phyloP scores from a whole-genome alignment of 1,140 invertebrate species.

The Sesamia nonagrioides region DNA sequence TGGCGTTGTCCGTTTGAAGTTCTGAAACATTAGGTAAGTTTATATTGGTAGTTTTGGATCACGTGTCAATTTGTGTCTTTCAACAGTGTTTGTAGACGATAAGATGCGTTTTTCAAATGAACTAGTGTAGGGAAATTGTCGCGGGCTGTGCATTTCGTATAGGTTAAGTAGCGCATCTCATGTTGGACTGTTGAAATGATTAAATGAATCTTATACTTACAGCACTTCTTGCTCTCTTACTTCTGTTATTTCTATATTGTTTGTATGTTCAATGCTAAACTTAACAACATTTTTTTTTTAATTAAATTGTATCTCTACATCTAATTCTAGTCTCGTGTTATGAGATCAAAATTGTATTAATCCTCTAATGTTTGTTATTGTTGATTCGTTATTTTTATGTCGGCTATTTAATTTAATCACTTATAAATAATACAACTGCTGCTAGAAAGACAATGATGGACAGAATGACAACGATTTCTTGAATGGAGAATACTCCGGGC shows the following conservation, averaged over 20 bases:
- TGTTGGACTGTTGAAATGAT: constrained; percentile 35
- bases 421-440: not conserved
- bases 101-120: constrained; percentile 64
- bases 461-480: not conserved
- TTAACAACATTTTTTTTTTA: not conserved
- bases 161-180: constrained; percentile 71
- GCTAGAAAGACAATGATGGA: not conserved
- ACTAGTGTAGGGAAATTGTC: constrained; percentile 72
- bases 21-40: constrained; percentile 53
- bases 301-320: not conserved
- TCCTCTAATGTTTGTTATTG: not conserved
- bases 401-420: not conserved
- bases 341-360: not conserved
- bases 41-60: constrained; percentile 60
- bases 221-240: constrained; percentile 20
- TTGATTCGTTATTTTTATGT: not conserved
- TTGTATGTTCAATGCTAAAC: not conserved
- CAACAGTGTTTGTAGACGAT: constrained; percentile 64
- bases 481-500: not conserved
- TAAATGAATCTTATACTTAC: constrained; percentile 31
- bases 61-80: constrained; percentile 72
- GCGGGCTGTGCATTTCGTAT: constrained; percentile 82
- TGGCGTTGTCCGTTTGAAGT: constrained; percentile 51
- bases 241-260: not conserved
- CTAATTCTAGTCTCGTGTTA: not conserved